These are phyloP conservation scores for Promerops cafer DNA, from an alignment of 2,113 vertebrate genomes.

Conservation along the genomic window DNA sequence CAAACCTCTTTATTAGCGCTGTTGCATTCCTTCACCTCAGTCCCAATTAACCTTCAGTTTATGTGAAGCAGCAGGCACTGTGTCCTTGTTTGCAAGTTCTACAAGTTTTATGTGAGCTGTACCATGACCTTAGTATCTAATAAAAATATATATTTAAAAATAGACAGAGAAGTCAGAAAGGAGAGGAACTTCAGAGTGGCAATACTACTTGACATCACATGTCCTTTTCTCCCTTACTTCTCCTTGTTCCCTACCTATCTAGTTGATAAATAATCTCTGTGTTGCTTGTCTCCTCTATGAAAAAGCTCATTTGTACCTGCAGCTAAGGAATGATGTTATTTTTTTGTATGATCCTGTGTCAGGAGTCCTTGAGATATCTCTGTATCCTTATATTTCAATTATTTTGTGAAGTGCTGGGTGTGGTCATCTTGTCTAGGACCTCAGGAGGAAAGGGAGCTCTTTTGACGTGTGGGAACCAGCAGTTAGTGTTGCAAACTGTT, in stretches of 20 bases:
- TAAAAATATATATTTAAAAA: slow-evolving; percentile 40
- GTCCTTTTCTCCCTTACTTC: background rate
- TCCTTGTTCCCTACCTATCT: background rate
- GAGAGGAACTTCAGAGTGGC: background rate
- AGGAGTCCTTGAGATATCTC: background rate
- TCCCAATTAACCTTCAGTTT: slow-evolving; percentile 30
- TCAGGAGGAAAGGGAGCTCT: background rate
- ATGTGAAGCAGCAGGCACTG: background rate
- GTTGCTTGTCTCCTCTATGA: background rate
- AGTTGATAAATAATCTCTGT: background rate
- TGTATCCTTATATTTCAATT: background rate
- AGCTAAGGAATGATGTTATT: background rate
- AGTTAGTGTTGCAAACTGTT: background rate
- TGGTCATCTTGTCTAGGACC: background rate
- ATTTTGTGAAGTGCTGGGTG: background rate
- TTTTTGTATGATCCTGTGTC: background rate
- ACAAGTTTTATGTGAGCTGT: background rate
- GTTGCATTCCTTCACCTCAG: background rate
- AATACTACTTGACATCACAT: background rate
- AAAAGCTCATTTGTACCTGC: background rate
- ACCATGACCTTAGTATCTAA: background rate
- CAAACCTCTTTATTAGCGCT: background rate
- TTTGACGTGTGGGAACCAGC: fast-evolving
- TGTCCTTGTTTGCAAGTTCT: slow-evolving; percentile 6
- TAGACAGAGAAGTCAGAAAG: background rate